These are phyloP conservation scores for Poicephalus gulielmi DNA, from an alignment of 2,113 vertebrate genomes.

Conservation along the genomic window DNA sequence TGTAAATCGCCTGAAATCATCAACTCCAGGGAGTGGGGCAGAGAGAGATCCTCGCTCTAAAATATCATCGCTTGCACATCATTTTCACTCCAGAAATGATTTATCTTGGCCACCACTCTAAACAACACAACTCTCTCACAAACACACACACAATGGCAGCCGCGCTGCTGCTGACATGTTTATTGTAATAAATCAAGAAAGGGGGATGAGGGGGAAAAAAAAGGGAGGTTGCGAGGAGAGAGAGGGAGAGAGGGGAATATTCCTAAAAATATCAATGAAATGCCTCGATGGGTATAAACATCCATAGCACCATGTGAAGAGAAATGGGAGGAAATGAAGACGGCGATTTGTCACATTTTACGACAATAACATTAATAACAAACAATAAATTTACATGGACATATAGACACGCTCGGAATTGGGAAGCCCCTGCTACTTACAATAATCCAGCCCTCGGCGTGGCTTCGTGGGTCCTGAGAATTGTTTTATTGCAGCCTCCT, in stretches of 20 bases:
- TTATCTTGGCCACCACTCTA: slow-evolving; percentile 88
- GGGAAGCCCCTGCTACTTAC: slow-evolving; percentile 93
- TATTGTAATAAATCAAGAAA: slow-evolving; percentile 96
- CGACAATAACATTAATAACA: slow-evolving; percentile 94
- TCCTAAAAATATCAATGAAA: slow-evolving; percentile 80
- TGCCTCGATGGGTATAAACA: slow-evolving; percentile 82
- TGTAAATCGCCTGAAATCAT: slow-evolving; percentile 81
- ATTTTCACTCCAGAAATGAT: slow-evolving; percentile 87
- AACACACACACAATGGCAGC: slow-evolving; percentile 89
- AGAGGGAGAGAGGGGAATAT: slow-evolving; percentile 74
- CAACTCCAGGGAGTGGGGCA: slow-evolving; percentile 76
- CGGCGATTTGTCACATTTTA: slow-evolving; percentile 93
- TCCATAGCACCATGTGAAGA: slow-evolving; percentile 77
- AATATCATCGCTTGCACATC: slow-evolving; percentile 86
- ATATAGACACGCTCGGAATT: slow-evolving; percentile 79
- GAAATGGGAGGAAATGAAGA: slow-evolving; percentile 85
- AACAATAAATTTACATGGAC: slow-evolving; percentile 94
- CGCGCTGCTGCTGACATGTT: slow-evolving; percentile 89
- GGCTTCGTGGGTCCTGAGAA: slow-evolving; percentile 87
- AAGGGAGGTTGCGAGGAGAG: slow-evolving; percentile 65
- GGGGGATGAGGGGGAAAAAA: slow-evolving; percentile 30
- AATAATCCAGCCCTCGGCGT: slow-evolving; percentile 92
- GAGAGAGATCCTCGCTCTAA: slow-evolving; percentile 72
- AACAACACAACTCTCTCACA: slow-evolving; percentile 93
- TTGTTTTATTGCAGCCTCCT: slow-evolving; percentile 93